Evolutionary conservation across 2,888 invertebrate species (phyloP), one percentile per base, ranked within the genome.

Genomic region (Brachynemurus nebulosus): DNA sequence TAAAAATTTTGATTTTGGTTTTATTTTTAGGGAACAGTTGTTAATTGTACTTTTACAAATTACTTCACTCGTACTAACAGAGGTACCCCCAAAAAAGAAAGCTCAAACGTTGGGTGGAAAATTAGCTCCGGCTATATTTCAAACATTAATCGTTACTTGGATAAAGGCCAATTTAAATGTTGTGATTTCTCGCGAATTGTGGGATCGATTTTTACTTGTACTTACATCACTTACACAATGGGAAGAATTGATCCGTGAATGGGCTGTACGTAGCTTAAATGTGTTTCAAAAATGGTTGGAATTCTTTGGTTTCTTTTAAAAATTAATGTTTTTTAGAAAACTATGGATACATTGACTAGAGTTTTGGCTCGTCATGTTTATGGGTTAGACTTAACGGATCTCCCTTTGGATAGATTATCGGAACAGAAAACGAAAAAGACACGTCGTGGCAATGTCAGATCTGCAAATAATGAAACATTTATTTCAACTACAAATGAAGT

Each of bases 111-210:
- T 85, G 56, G 76, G 79, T 30, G 84, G 84, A 21, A 84, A 83
- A 57, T 66, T 90, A 48, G 89, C 89, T 4, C 86, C 86, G 17
- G 88, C 89, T 0, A 75, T 88, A 52, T 86, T 88, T 56, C 85
- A 96, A 74, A 96, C 96, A 1, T 68, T 96, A 40, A 92, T 96
- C 52, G 93, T 96, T 50, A 95, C 95, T 3, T 96, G 96, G 95
- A 95, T 96, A 54, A 90, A 93, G 58, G 96, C 95, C 1, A 95
- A 95, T 65, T 72, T 96, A 53, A 92, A 93, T 62, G 93, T 95
- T 5, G 78, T 84, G 3, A 88, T 96, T 47, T 82, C 86, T 45
- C 73, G 81, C 5, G 83, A 88, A 55, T 67, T 96, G 36, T 97
- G 96, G 96, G 91, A 95, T 66, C 82, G 86, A 60, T 91, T 96